Evolutionary conservation across 2,888 invertebrate genomes (phyloP), one percentile per base, ranked within the genome.

Genomic region (Lasioglossum oenotherae): DNA sequence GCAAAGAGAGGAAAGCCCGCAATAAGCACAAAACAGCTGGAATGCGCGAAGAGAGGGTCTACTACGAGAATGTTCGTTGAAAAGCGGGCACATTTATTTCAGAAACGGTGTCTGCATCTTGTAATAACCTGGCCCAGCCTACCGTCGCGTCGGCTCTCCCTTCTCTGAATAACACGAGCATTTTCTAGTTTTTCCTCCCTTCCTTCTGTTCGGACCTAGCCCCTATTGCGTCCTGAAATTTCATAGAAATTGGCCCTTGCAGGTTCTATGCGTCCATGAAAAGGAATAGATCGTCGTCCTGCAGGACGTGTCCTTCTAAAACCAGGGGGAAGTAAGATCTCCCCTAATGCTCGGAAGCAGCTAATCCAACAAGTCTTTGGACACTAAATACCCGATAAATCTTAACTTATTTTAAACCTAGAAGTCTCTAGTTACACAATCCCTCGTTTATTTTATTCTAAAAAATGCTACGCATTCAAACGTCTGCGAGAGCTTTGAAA

Each of bases 31-130:
- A 83, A 85, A 80, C 80, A 81, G 44, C 49, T 46, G 57, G 78
- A 73, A 75, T 71, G 38, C 74, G 46, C 82, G 19, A 64, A 84
- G 31, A 64, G 76, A 82, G 81, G 82, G 83, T 82, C 84, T 80
- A 76, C 84, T 80, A 76, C 82, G 60, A 67, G 78, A 80, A 79
- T 74, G 75, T 85, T 79, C 83, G 79, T 87, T 87, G 81, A 81
- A 82, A 85, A 81, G 81, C 81, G 81, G 80, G 84, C 74, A 67
- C 87, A 86, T 91, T 88, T 90, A 87, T 86, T 86, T 86, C 85
- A 86, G 88, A 75, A 88, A 89, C 84, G 86, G 80, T 87, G 84
- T 75, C 87, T 88, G 88, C 89, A 85, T 91, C 88, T 87, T 81
- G 87, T 86, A 90, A 90, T 87, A 88, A 87, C 78, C 79, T 74